These are phyloP conservation scores for Camptogramma bilineatum DNA, from an alignment of 2,888 invertebrate genomes.

Conservation along the genomic window DNA sequence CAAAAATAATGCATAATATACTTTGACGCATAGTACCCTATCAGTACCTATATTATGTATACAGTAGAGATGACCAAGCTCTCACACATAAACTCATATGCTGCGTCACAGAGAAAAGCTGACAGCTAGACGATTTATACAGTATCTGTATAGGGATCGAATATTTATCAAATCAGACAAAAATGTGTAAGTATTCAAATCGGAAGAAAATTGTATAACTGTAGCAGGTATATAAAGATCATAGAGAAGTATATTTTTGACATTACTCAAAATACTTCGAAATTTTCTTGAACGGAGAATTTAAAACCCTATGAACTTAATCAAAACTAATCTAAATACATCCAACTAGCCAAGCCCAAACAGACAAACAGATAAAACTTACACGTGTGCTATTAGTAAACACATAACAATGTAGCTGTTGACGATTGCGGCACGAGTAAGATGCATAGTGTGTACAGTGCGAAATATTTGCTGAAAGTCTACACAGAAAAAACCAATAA, in stretches of 20 bases:
- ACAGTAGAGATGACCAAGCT: no score
- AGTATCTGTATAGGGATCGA: no score
- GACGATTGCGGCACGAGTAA: conserved; percentile 44
- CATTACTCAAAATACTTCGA: not conserved
- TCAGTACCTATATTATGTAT: no score
- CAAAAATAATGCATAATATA: not conserved
- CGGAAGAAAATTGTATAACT: no score
- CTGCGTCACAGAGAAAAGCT: no score
- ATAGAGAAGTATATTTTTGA: no score
- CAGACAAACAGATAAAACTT: conserved; percentile 50
- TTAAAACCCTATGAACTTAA: not conserved
- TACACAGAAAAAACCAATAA: conserved; percentile 8
- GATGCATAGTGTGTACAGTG: conserved; percentile 10
- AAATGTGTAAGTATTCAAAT: no score
- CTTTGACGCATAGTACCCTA: no score
- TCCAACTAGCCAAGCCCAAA: conserved; percentile 32
- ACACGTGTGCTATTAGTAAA: conserved; percentile 58
- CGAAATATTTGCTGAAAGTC: conserved; percentile 14
- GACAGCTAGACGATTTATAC: no score
- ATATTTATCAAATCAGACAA: no score
- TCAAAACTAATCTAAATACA: conserved; percentile 8
- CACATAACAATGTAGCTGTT: conserved; percentile 51
- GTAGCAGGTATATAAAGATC: no score
- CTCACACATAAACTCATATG: no score
- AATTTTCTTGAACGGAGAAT: not conserved